Evolutionary conservation across 1,140 invertebrate genomes (phyloP).

Genomic region (Drosophila tsacasi): DNA sequence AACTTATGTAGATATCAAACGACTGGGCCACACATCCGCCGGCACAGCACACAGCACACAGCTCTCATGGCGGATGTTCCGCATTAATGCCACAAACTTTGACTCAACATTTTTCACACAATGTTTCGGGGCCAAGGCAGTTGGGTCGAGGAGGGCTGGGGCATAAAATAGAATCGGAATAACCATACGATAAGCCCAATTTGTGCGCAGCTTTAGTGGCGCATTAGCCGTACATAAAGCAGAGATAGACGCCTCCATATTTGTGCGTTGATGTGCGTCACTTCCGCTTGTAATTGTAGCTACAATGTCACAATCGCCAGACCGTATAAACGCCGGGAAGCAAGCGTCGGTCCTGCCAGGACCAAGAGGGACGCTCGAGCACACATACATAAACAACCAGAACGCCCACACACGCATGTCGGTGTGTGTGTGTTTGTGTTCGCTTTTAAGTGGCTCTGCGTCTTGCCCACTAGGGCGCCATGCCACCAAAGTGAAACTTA

Average conservation of each 20-base stretch:
- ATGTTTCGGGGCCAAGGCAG: constrained; percentile 43
- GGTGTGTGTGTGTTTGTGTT: constrained; percentile 41
- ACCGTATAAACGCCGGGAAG: constrained; percentile 73
- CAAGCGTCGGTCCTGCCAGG: constrained; percentile 36
- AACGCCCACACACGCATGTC: constrained; percentile 27
- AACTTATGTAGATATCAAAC: constrained; percentile 51
- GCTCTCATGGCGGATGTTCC: constrained; percentile 25
- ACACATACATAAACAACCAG: constrained; percentile 41
- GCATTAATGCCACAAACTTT: constrained; percentile 54
- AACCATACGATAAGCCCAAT: constrained; percentile 84
- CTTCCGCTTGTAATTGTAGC: constrained; percentile 83
- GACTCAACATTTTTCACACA: constrained; percentile 80
- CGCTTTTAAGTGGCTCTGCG: constrained; percentile 76
- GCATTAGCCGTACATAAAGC: constrained; percentile 81
- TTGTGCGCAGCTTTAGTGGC: constrained; percentile 81
- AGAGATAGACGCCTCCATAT: constrained; percentile 72
- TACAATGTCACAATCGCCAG: constrained; percentile 83
- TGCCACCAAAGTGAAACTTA: constrained; percentile 71
- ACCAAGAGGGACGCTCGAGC: constrained; percentile 2
- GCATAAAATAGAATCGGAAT: constrained; percentile 84
- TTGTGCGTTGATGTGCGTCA: constrained; percentile 78
- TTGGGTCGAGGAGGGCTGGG: constrained; percentile 27
- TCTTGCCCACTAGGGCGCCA: constrained; percentile 73
- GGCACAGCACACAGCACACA: constrained; percentile 7
- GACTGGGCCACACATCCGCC: constrained; percentile 39